phyloP scores from a whole-genome alignment of 2,797 vertebrate genomes.

The Sebastes baramenuke region DNA sequence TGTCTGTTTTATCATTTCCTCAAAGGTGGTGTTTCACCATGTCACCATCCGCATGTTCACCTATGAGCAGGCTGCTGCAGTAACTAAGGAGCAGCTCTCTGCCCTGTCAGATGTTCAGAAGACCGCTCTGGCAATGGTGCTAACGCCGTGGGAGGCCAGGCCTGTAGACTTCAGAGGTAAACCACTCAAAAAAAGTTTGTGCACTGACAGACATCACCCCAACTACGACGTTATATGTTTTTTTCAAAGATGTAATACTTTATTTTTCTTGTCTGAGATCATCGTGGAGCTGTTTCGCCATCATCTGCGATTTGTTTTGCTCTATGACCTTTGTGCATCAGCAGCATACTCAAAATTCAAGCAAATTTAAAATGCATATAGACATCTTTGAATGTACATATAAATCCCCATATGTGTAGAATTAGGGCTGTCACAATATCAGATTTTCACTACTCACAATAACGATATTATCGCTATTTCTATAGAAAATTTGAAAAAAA shows the following conservation, averaged over 20 bases:
- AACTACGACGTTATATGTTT: neutral
- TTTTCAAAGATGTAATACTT: neutral
- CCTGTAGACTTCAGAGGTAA: constrained; percentile 81
- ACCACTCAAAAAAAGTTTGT: neutral
- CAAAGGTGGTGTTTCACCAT: constrained; percentile 81
- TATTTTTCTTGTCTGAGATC: neutral
- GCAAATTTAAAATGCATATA: neutral
- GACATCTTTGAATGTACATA: neutral
- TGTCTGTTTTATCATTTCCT: neutral
- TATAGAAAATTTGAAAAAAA: too few species aligned
- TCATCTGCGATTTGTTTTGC: neutral
- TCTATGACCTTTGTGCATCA: neutral
- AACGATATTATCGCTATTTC: too few species aligned
- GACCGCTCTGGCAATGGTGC: constrained; percentile 81
- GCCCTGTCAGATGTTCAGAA: constrained; percentile 73
- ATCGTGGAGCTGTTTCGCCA: neutral
- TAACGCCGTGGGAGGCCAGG: constrained; percentile 79
- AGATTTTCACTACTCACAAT: too few species aligned
- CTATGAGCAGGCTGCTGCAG: constrained; percentile 82
- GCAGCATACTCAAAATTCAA: neutral
- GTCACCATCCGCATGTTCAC: constrained; percentile 81
- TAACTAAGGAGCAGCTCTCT: constrained; percentile 73
- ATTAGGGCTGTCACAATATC: too few species aligned
- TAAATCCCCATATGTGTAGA: neutral
- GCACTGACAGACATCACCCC: neutral